phyloP scores from a whole-genome alignment of 2,797 vertebrate species.

The Lepilemur ruficaudatus region DNA sequence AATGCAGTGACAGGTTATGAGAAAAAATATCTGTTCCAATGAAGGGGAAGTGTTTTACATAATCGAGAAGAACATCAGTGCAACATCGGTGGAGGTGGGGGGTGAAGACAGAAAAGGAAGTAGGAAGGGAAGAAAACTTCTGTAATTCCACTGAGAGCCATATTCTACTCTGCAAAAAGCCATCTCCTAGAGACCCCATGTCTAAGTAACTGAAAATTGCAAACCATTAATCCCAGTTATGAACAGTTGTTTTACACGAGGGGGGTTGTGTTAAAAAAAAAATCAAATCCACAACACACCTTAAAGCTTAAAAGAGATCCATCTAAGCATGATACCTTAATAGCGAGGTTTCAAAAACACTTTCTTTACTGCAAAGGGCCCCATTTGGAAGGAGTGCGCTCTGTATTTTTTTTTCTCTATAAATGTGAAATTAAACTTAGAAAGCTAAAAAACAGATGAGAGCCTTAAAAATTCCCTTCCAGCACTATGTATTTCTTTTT shows the following conservation, averaged over 20 bases:
- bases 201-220: constrained; percentile 88
- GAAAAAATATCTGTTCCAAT: constrained; percentile 78
- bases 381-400: constrained; percentile 44
- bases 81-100: constrained; percentile 74
- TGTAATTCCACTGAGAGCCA: constrained; percentile 83
- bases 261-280: constrained; percentile 57
- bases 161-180: constrained; percentile 82
- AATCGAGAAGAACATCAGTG: constrained; percentile 64
- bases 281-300: constrained; percentile 65
- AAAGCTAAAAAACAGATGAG: constrained; percentile 71
- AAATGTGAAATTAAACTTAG: constrained; percentile 66
- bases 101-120: constrained; percentile 75
- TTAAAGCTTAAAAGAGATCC: constrained; percentile 66
- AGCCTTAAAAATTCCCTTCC: constrained; percentile 49
- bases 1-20: constrained; percentile 79
- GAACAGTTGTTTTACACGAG: constrained; percentile 81
- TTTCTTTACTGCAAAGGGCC: background rate
- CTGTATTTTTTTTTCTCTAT: background rate
- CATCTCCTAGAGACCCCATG: constrained; percentile 85
- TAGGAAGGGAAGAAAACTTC: constrained; percentile 80
- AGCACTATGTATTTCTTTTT: constrained; percentile 74
- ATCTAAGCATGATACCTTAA: constrained; percentile 48
- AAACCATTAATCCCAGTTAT: constrained; percentile 87
- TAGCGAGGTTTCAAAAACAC: constrained; percentile 57
- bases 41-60: constrained; percentile 77